Evolutionary conservation across 2,888 invertebrate species (phyloP), one percentile per base, ranked within the genome.

Genomic region (Elmis aenea): DNA sequence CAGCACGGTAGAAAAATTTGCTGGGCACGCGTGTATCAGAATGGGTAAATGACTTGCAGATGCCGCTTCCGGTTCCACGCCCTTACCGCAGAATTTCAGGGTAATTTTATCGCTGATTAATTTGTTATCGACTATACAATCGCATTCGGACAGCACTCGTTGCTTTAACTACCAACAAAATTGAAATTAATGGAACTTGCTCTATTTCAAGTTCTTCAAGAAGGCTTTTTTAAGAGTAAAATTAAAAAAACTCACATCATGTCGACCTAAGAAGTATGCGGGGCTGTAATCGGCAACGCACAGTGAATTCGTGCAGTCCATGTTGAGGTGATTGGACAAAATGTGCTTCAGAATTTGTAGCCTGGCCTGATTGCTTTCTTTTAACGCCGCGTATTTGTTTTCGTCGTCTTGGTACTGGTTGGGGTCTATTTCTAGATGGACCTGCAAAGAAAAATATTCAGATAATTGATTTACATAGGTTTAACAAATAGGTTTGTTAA

Each of bases 1-100:
- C 50, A 84, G 81, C 13, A 88, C 79, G 0, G 89, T 89, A 12
- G 85, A 86, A 67, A 90, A 90, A 61, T 86, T 76, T n/a, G 82
- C 79, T 0, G 90, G 90, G 61, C 89, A 88, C 46, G 84, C 80
- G 67, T 86, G 81, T 44, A 87, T 73, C 56, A 82, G 71, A 37
- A 89, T 76, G 5, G 89, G 88, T 45, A 88, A 70, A 51, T 80
- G 74, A 41, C 67, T 68, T 13, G 71, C 61, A 21, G 78, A 78
- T 3, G 81, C 75, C 9, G 68, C 61, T 5, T 73, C 69, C 1
- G 78, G 70, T 30, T 69, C 67, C 38, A 79, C 79, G 26, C 77
- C 79, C 53, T 79, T 78, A 27, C 77, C 76, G 55, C 81, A 85
- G 71, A 88, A 87, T 61, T 83, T 79, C 50, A 86, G 61, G n/a